phyloP scores from a whole-genome alignment of 1,140 invertebrate genomes.

The Platorchestia sp. region DNA sequence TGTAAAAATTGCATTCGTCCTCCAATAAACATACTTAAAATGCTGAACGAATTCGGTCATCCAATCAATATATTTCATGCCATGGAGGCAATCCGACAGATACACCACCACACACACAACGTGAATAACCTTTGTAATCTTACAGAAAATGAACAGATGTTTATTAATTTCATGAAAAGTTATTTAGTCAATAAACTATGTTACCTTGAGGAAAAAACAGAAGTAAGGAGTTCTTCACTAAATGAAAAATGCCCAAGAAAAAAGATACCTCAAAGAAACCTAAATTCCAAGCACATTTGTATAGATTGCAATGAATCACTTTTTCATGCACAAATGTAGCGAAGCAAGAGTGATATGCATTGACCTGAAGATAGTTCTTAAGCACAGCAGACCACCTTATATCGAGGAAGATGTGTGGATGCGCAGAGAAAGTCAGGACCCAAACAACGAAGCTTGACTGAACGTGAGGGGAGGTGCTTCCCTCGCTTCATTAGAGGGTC shows the following conservation, averaged over 20 bases:
- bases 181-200: not conserved
- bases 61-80: not conserved
- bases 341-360: not conserved
- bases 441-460: not conserved
- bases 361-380: not conserved
- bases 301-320: not conserved
- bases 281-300: not conserved
- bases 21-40: not conserved
- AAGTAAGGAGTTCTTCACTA: not conserved
- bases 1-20: not conserved
- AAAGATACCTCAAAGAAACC: not conserved
- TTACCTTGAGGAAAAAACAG: not conserved
- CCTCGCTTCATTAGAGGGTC: slow-evolving; percentile 19
- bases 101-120: not conserved
- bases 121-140: not conserved
- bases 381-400: not conserved
- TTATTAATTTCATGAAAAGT: not conserved
- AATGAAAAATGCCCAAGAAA: not conserved
- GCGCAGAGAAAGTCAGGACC: not conserved
- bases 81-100: not conserved
- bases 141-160: not conserved
- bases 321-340: not conserved
- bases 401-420: not conserved
- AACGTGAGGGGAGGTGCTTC: not conserved
- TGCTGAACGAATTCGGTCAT: not conserved